A percentile compares a stretch with the other conserved stretches of the same genome.
Evolutionary conservation across 2,888 invertebrate species (phyloP).

Genomic region (Diarsia mendica): DNA sequence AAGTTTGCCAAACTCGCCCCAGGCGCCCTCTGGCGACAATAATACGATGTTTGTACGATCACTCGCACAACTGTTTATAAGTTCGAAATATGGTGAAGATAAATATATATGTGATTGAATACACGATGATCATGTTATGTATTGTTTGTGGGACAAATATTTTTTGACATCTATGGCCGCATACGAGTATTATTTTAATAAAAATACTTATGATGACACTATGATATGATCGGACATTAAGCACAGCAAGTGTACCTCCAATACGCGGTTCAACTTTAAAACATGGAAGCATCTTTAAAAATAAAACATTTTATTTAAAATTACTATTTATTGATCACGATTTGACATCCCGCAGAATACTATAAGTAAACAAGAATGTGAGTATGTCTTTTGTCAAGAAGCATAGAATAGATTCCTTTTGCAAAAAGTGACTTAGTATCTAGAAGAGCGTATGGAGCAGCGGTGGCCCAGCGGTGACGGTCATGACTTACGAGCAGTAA

Average conservation of each 20-base stretch:
- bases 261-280: neutral
- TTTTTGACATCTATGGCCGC: neutral
- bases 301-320: neutral
- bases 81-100: conserved; percentile 43
- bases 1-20: conserved; percentile 53
- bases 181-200: too few species aligned
- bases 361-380: neutral
- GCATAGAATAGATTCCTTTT: neutral
- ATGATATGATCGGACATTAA: neutral
- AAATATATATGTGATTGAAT: conserved; percentile 51
- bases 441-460: too few species aligned
- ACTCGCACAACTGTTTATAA: conserved; percentile 40
- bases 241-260: neutral
- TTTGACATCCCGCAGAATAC: neutral
- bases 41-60: conserved; percentile 45
- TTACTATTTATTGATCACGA: neutral
- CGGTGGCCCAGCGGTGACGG: too few species aligned
- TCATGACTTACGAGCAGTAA: too few species aligned
- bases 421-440: neutral
- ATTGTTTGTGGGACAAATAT: neutral
- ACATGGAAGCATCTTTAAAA: neutral
- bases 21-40: conserved; percentile 56
- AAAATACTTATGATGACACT: neutral
- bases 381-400: neutral
- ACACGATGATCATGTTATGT: conserved; percentile 17